Conservation (phyloP, 2,797 vertebrate genomes). For the Schizothorax lantsangensis region DNA sequence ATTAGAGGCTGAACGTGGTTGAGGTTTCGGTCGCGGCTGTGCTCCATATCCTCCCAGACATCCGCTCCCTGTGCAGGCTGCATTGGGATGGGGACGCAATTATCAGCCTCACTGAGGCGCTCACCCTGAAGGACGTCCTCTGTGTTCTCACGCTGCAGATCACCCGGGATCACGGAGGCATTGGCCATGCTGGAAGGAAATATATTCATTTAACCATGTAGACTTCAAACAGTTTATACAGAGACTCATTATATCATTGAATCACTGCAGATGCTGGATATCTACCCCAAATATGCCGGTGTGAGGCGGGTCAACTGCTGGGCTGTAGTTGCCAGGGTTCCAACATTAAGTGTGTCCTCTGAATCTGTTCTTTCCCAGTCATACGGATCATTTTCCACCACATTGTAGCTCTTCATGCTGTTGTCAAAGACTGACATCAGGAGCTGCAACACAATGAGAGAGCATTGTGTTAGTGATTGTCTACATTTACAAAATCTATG, state of each 20-base stretch:
- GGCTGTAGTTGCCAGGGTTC: conserved; percentile 86
- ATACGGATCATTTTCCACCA: conserved; percentile 93
- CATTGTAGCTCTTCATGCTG: conserved; percentile 90
- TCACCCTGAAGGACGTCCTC: conserved; percentile 98
- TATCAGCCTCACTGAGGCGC: conserved; percentile 95
- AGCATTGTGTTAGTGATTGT: background rate
- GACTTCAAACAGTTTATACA: conserved; percentile 44
- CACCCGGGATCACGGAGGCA: conserved; percentile 93
- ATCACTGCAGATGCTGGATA: background rate
- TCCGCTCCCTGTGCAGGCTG: conserved; percentile 85
- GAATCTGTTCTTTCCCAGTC: conserved; percentile 96
- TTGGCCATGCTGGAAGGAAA: conserved; percentile 90
- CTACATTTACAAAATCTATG: background rate
- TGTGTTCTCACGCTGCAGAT: conserved; percentile 94
- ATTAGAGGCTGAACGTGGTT: conserved; percentile 82
- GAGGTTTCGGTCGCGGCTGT: conserved; percentile 89
- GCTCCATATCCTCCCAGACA: conserved; percentile 96
- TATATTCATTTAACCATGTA: background rate
- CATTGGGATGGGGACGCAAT: conserved; percentile 85
- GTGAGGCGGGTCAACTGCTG: conserved; percentile 93
- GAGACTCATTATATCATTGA: background rate
- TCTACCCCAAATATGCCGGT: conserved; percentile 89
- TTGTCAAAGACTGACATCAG: conserved; percentile 94
- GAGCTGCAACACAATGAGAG: conserved; percentile 78
- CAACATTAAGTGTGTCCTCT: conserved; percentile 87